A percentile compares a stretch with the other conserved stretches of the same genome.
Evolutionary conservation across 1,140 invertebrate species (phyloP).

Genomic region (Ladona fulva): DNA sequence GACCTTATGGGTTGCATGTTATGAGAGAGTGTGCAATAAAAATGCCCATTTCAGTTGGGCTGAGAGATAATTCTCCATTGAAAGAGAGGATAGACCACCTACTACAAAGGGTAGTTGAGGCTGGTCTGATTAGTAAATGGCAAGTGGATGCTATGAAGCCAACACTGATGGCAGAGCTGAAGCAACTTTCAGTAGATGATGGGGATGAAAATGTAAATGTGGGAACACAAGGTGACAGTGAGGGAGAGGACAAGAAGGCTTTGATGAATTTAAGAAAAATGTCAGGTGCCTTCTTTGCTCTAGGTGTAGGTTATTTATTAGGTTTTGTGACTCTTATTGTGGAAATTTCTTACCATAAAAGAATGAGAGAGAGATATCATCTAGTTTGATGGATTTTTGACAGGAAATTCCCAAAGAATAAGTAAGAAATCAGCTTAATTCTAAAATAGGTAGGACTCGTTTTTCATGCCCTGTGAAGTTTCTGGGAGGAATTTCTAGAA

Average conservation of each 20-base stretch:
- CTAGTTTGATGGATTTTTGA: too few relatives aligned
- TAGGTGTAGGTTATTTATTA: slow-evolving; percentile 55
- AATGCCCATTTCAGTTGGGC: slow-evolving; percentile 67
- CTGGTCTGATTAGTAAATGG: slow-evolving; percentile 70
- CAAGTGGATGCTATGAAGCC: slow-evolving; percentile 57
- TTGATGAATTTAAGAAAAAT: slow-evolving; percentile 66
- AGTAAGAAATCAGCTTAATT: too few relatives aligned
- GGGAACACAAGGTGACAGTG: slow-evolving; percentile 35
- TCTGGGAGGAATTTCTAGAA: too few relatives aligned
- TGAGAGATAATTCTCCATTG: slow-evolving; percentile 71
- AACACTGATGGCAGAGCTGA: slow-evolving; percentile 38
- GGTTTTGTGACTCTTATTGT: slow-evolving; percentile 44
- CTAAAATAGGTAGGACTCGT: too few relatives aligned
- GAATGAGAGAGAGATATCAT: too few relatives aligned
- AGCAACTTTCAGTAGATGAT: slow-evolving; percentile 22
- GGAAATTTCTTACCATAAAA: slow-evolving; percentile 38
- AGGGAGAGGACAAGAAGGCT: slow-evolving; percentile 49
- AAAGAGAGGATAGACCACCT: slow-evolving; percentile 58
- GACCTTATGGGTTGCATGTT: slow-evolving; percentile 48
- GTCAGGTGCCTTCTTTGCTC: slow-evolving; percentile 60
- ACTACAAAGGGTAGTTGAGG: slow-evolving; percentile 53
- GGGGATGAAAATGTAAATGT: too few relatives aligned
- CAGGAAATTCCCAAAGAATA: too few relatives aligned
- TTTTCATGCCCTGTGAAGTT: too few relatives aligned
- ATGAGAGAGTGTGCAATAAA: slow-evolving; percentile 70